phyloP scores from a whole-genome alignment of 2,888 invertebrate species.

The Cantharis rufa region DNA sequence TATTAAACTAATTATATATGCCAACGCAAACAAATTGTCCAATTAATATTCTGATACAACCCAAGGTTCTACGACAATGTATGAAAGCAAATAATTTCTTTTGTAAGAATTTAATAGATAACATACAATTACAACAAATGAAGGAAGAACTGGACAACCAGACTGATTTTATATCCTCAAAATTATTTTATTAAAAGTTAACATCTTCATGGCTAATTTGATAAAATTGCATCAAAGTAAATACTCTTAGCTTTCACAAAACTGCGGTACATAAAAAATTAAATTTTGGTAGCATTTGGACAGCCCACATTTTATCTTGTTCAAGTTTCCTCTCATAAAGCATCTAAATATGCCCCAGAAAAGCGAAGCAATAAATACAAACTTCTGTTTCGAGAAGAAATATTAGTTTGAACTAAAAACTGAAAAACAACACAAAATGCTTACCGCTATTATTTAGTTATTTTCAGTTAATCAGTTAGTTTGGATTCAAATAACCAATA shows the following conservation, averaged over 20 bases:
- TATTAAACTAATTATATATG: background rate
- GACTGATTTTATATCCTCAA: too few species aligned
- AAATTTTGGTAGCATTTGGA: background rate
- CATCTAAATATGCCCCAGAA: background rate
- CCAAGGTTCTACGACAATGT: background rate
- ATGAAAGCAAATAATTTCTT: background rate
- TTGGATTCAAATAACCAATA: background rate
- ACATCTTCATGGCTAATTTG: background rate
- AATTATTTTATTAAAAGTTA: background rate
- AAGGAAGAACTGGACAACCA: too few species aligned
- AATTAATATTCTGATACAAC: background rate
- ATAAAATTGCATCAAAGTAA: background rate
- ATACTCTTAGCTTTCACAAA: background rate
- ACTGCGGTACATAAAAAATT: background rate
- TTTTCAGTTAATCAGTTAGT: background rate
- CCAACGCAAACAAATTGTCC: background rate
- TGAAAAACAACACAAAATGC: background rate
- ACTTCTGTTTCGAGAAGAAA: background rate
- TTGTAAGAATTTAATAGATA: background rate
- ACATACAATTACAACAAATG: background rate
- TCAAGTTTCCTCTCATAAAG: background rate
- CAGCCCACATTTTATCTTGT: background rate
- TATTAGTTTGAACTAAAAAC: background rate
- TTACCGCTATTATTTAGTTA: background rate
- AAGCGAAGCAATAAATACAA: background rate